phyloP scores from a whole-genome alignment of 2,113 vertebrate genomes.

The Amphiprion ocellaris region DNA sequence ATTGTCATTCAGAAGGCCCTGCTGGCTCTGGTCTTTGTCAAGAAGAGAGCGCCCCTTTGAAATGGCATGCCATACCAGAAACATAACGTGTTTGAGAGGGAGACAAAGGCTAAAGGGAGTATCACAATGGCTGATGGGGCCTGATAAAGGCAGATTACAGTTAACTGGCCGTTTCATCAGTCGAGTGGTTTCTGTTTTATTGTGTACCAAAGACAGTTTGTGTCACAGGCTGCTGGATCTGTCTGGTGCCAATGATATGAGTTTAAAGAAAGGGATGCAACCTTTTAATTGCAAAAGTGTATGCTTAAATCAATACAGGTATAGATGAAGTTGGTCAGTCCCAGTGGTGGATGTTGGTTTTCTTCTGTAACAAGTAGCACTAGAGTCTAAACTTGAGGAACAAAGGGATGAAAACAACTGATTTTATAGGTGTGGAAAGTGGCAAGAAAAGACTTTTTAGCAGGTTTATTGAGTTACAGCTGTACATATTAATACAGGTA shows the following conservation, averaged over 20 bases:
- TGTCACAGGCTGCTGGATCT: conserved; percentile 10
- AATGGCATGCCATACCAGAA: conserved; percentile 64
- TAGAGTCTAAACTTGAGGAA: conserved; percentile 22
- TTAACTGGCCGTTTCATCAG: conserved; percentile 57
- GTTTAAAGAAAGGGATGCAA: conserved; percentile 14
- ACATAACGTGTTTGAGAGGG: conserved; percentile 55
- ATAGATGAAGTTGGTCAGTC: background rate
- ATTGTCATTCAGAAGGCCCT: conserved; percentile 78
- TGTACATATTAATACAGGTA: background rate
- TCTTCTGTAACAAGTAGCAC: background rate
- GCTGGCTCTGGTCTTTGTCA: conserved; percentile 76
- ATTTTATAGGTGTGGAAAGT: background rate
- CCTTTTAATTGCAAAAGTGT: conserved; percentile 16
- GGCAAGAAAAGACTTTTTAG: background rate
- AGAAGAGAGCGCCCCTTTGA: conserved; percentile 63
- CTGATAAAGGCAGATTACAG: conserved; percentile 71
- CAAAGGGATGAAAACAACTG: conserved; percentile 9
- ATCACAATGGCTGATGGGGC: conserved; percentile 60
- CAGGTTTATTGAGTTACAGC: background rate
- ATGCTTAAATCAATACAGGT: background rate
- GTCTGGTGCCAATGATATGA: background rate
- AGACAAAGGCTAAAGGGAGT: conserved; percentile 63
- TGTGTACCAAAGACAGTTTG: conserved; percentile 37
- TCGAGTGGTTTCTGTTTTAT: conserved; percentile 57
- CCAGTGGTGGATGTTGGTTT: background rate